phyloP scores from a whole-genome alignment of 2,113 vertebrate genomes.

The Cheilinus undulatus region DNA sequence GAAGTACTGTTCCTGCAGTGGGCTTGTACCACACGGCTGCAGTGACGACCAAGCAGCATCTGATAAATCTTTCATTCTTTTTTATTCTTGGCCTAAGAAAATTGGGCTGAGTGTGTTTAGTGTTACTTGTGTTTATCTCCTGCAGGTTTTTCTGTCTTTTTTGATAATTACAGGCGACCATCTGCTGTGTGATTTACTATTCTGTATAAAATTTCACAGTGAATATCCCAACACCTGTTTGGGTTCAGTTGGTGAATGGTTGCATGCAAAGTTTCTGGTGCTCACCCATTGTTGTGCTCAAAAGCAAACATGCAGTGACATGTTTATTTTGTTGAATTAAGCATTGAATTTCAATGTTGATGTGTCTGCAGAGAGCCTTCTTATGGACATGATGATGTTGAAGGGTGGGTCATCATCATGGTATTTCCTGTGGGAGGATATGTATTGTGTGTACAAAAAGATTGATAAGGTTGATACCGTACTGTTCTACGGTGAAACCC shows the following conservation, averaged over 20 bases:
- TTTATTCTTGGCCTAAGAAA: constrained; percentile 4
- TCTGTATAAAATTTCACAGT: not conserved
- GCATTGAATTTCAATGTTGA: constrained; percentile 1
- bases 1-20: constrained; percentile 42
- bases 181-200: not conserved
- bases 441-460: constrained; percentile 54
- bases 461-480: constrained; percentile 55
- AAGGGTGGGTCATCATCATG: constrained; percentile 54
- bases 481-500: constrained; percentile 29
- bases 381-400: constrained; percentile 37
- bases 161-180: not conserved
- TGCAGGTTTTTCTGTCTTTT: not conserved
- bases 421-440: constrained; percentile 74
- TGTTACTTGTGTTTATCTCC: not conserved
- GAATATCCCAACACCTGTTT: not conserved
- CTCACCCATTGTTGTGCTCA: not conserved
- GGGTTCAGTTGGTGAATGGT: not conserved
- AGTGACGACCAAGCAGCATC: constrained; percentile 8
- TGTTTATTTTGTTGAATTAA: constrained; percentile 14
- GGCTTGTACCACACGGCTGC: constrained; percentile 11
- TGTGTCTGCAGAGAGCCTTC: constrained; percentile 44
- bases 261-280: not conserved
- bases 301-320: not conserved
- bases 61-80: constrained; percentile 24
- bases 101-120: not conserved